Base-by-base conservation (phyloP, 1,140 invertebrate species). In the Zophobas atratus region DNA sequence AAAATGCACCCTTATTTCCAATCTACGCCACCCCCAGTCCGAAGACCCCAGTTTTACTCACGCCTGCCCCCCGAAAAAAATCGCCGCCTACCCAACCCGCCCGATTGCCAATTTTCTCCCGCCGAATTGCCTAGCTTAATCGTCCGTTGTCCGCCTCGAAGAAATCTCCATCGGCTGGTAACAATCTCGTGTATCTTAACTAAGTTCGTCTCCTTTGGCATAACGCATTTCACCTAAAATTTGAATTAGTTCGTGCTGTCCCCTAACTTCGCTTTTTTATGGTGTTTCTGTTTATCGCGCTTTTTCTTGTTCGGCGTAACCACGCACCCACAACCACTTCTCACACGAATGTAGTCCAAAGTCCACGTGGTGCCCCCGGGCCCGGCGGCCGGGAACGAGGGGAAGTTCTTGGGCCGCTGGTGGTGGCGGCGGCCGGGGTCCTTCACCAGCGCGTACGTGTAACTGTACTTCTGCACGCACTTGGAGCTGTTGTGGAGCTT, bases 401-500 rank as follows among this genome's bases (percentile, higher is more conserved):
- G 88, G 32, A 87, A 84, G 70, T 88, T 86, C 46, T 88, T 84
- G 53, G 86, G 86, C 39, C 81, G 80, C 41, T 78, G 75, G 70
- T 86, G 86, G 38, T 83, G 77, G 74, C 85, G 84, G 34, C 56
- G 60, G 1, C 77, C 77, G 8, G 81, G 84, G 78, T 90, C 88
- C 80, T 89, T 88, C 35, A 96, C 92, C 72, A 96, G 89, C 6
- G 95, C 95, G 86, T 96, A 97, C 0, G 93, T 92, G 84, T 93
- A 96, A n/a, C 93, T 93, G 86, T 93, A 94, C 85, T 93, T 92
- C 86, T 96, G 95, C 5, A 94, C 92, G 87, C 95, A 97, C 81
- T 89, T 88, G 1, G 94, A 95, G 63, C 91, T 90, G 78, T 91
- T 91, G 82, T 89, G 89, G 35, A 94, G 87, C 71, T 91, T 89